A percentile compares a stretch with the other conserved stretches of the same genome.
Evolutionary conservation across 2,797 vertebrate species (phyloP).

Genomic region (Gymnoscopelus microlampas): DNA sequence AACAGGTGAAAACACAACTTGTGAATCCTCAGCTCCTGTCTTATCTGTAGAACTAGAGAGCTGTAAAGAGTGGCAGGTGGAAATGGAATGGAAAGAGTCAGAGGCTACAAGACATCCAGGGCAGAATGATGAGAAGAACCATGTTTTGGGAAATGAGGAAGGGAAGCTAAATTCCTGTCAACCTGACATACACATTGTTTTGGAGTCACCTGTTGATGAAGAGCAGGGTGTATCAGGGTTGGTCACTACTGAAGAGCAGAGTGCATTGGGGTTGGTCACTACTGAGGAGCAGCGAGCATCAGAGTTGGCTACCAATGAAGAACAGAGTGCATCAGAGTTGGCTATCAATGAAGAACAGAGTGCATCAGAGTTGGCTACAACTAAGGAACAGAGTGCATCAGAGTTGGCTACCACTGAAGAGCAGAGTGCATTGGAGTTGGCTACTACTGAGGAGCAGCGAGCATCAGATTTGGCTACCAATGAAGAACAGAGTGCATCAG

Average conservation of each 20-base stretch:
- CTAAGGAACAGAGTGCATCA: neutral
- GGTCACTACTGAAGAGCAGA: neutral
- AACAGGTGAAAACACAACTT: slow-evolving; percentile 46
- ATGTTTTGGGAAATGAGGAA: slow-evolving; percentile 19
- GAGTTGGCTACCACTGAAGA: neutral
- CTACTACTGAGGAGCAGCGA: too few relatives aligned
- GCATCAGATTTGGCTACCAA: neutral
- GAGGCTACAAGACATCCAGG: slow-evolving; percentile 6
- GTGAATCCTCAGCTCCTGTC: slow-evolving; percentile 24
- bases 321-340: slow-evolving; percentile 20
- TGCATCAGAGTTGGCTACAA: neutral
- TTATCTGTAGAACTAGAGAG: slow-evolving; percentile 8
- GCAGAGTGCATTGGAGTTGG: too few relatives aligned
- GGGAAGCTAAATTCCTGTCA: slow-evolving; percentile 1
- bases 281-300: slow-evolving; percentile 22
- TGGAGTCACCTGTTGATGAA: neutral
- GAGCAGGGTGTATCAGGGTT: neutral
- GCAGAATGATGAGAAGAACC: slow-evolving; percentile 8
- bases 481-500: neutral
- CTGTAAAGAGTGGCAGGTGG: slow-evolving; percentile 10
- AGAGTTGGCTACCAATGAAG: slow-evolving; percentile 53
- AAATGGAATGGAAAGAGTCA: slow-evolving; percentile 10
- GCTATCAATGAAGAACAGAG: neutral
- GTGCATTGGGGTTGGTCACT: neutral
- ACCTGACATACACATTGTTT: neutral